Evolutionary conservation across 2,797 vertebrate species (phyloP).

Genomic region (Naso thynnoides): DNA sequence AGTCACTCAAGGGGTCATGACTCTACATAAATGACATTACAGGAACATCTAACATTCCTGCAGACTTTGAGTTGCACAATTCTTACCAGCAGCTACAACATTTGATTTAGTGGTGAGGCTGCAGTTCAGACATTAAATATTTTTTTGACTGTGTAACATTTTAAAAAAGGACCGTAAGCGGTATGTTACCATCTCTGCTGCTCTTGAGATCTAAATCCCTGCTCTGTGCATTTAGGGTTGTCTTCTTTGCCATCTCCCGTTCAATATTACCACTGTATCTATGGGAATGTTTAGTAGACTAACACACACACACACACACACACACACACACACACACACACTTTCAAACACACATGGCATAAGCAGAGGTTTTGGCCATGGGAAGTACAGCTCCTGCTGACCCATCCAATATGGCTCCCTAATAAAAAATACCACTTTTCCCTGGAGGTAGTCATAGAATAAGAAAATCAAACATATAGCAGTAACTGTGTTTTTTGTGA

Average conservation of each 20-base stretch:
- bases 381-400: slow-evolving; percentile 33
- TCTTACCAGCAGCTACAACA: slow-evolving; percentile 8
- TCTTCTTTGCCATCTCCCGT: slow-evolving; percentile 11
- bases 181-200: slow-evolving; percentile 11
- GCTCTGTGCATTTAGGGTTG: neutral
- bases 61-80: neutral
- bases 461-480: slow-evolving; percentile 33
- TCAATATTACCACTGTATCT: neutral
- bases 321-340: slow-evolving; percentile 9
- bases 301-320: slow-evolving; percentile 3
- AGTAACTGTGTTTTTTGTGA: slow-evolving; percentile 22
- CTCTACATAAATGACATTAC: neutral
- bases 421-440: slow-evolving; percentile 6
- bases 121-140: slow-evolving; percentile 24
- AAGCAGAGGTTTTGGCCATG: slow-evolving; percentile 19
- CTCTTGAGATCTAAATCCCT: slow-evolving; percentile 21
- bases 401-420: neutral
- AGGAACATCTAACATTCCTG: neutral
- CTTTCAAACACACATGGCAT: slow-evolving; percentile 19
- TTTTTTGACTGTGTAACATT: slow-evolving; percentile 28
- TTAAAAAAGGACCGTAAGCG: slow-evolving; percentile 15
- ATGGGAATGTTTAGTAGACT: neutral
- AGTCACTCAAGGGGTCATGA: neutral
- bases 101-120: slow-evolving; percentile 38
- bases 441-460: slow-evolving; percentile 24